A percentile compares a stretch with the other conserved stretches of the same genome.
Conservation (phyloP, 2,113 vertebrate species). For the Rhagologus leucostigma region DNA sequence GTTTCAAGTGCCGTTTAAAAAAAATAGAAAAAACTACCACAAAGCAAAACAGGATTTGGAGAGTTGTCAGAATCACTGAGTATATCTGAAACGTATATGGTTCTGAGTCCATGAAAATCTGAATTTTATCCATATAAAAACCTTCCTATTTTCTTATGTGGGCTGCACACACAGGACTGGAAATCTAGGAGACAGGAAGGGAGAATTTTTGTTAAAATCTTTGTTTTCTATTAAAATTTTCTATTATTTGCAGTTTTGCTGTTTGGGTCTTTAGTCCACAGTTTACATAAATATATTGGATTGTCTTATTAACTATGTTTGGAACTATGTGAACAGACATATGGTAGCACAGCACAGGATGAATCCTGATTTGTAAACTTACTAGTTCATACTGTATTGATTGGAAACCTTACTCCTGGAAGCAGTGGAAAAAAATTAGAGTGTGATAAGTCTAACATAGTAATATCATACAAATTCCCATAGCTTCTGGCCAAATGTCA, state of each 20-base stretch:
- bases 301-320: background rate
- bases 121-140: background rate
- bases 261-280: background rate
- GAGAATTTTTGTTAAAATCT: background rate
- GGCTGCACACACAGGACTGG: background rate
- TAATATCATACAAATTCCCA: background rate
- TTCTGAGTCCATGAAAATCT: background rate
- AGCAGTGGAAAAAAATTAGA: background rate
- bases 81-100: background rate
- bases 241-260: background rate
- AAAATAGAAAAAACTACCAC: background rate
- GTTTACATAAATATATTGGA: background rate
- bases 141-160: background rate
- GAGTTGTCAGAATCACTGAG: background rate
- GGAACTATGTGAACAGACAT: background rate
- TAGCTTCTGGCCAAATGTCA: background rate
- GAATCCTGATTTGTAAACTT: background rate
- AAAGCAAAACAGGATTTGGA: background rate
- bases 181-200: background rate
- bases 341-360: background rate
- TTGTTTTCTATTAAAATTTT: background rate
- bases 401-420: background rate
- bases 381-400: background rate
- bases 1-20: background rate
- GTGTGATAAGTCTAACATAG: background rate